A percentile compares a stretch with the other conserved stretches of the same genome.
Evolutionary conservation across 2,797 vertebrate genomes (phyloP).

Genomic region (Scarus forsteni): DNA sequence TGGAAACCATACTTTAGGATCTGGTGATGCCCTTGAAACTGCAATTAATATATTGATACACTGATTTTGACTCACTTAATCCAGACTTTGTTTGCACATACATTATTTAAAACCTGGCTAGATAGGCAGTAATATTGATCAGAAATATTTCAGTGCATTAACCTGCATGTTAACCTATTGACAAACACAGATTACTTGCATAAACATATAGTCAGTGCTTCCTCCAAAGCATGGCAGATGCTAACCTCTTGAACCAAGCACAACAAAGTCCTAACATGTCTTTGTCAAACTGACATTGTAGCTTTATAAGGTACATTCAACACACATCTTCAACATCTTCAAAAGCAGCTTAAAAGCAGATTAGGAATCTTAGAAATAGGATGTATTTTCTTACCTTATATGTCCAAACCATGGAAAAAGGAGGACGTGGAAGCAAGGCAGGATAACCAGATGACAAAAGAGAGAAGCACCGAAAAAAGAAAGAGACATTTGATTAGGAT

Average conservation of each 20-base stretch:
- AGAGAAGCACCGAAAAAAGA: not conserved
- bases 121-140: not conserved
- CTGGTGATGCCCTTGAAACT: no score
- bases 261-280: not conserved
- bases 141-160: not conserved
- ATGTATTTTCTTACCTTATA: conserved; percentile 38
- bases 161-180: conserved; percentile 20
- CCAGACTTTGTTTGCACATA: no score
- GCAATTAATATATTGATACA: no score
- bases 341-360: no score
- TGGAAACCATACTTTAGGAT: no score
- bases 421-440: not conserved
- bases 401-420: not conserved
- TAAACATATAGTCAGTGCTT: not conserved
- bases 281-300: not conserved
- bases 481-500: not conserved
- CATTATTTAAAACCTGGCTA: not conserved
- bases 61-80: no score
- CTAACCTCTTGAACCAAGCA: not conserved
- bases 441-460: not conserved
- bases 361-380: not conserved
- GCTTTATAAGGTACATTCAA: not conserved
- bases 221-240: not conserved
- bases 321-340: no score
- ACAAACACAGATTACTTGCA: not conserved